phyloP scores from a whole-genome alignment of 2,113 vertebrate species.

The Herpetotheres cachinnans region DNA sequence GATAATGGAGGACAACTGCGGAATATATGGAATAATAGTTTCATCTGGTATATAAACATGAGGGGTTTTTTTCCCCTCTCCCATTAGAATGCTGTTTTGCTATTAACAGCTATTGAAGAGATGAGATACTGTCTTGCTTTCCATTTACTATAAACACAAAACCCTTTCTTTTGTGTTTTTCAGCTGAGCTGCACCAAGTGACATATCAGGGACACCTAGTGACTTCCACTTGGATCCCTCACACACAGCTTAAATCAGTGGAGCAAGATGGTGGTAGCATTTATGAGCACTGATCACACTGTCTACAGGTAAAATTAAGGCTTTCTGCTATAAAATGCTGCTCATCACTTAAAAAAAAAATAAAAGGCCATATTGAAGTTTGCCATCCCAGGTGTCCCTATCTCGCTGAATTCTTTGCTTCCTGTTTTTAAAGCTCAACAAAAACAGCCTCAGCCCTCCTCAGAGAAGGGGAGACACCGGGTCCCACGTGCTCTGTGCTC shows the following conservation, averaged over 20 bases:
- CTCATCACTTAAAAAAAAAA: not conserved
- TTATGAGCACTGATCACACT: not conserved
- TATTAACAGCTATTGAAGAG: not conserved
- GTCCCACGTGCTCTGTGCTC: accelerated
- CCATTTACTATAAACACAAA: not conserved
- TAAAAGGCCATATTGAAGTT: not conserved
- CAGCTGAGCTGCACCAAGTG: not conserved
- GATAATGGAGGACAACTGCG: not conserved
- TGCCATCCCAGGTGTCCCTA: not conserved
- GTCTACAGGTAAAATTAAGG: not conserved
- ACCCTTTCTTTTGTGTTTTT: not conserved
- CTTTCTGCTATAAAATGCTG: not conserved
- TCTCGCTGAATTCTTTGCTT: not conserved
- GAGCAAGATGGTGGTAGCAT: not conserved
- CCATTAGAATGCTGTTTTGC: not conserved
- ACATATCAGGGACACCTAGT: not conserved
- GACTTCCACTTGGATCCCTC: not conserved
- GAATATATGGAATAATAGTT: not conserved
- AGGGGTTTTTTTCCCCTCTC: not conserved
- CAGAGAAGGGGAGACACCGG: not conserved
- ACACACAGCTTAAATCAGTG: not conserved
- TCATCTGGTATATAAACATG: not conserved
- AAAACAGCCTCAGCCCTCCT: not conserved
- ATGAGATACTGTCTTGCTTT: not conserved
- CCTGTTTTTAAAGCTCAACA: not conserved